Base-by-base conservation (phyloP, 1,140 invertebrate genomes). In the Theocolax elegans region DNA sequence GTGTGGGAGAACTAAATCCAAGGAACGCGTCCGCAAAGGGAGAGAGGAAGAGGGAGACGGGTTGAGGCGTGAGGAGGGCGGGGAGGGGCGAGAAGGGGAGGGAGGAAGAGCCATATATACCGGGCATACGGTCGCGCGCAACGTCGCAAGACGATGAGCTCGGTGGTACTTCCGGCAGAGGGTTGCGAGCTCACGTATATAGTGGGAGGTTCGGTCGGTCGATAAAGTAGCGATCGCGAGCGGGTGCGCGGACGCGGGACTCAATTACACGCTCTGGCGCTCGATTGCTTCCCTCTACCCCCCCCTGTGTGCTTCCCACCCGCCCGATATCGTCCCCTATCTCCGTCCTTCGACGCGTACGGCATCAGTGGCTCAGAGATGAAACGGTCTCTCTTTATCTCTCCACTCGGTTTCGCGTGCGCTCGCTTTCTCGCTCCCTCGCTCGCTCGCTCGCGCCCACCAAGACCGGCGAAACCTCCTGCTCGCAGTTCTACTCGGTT, bases 171-270 rank as follows among this genome's bases (percentile, higher is more conserved):
- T 53, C 53, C 31, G 64, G 48, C 40, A 31, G 21, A 31, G 42
- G 9, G 13, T n/a, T 4, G 38, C 21, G 4, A n/a, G 8, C 53
- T 3, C 17, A 56, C 25, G 38, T 35, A 17, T 35, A 49, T 21
- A 64, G 49, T n/a, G 68, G 64, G 48, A 48, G 70, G 66, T 40
- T 54, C 46, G 65, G 59, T 64, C 49, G 80, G 80, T 86, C 84
- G 84, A 86, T 86, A 86, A 85, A 86, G 84, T 84, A 84, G 84
- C 80, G 83, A 85, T 86, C 83, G 83, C 79, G 78, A 73, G 64
- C 12, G 48, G 40, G 75, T 75, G 80, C 79, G 17, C 66, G 42
- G 17, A 76, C 78, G 78, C 79, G 79, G 80, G 84, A 86, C 84
- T 86, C 84, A 86, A 86, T 85, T 86, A 86, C 83, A 86, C 80